phyloP scores from a whole-genome alignment of 2,797 vertebrate species.

The Menidia menidia region DNA sequence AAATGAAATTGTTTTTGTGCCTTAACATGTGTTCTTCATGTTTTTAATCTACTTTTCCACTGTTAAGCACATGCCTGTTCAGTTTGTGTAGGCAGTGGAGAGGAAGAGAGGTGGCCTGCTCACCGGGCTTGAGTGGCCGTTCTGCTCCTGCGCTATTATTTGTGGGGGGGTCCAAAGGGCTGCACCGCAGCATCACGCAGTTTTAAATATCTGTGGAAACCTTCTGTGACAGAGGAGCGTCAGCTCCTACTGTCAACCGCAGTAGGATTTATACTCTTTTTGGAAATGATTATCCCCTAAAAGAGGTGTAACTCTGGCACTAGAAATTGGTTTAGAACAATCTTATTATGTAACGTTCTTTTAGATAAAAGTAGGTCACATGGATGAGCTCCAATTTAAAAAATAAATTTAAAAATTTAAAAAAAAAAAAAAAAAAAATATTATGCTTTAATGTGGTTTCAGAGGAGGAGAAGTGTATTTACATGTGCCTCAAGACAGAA shows the following conservation, averaged over 20 bases:
- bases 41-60: constrained; percentile 6
- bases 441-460: not conserved
- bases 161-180: constrained; percentile 90
- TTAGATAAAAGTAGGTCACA: not conserved
- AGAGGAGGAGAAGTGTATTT: not conserved
- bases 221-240: constrained; percentile 7
- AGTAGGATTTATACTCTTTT: not conserved
- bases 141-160: constrained; percentile 99
- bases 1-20: not conserved
- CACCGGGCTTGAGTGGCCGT: constrained; percentile 73
- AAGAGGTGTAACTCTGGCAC: not conserved
- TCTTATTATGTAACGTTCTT: not conserved
- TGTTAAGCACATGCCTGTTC: not conserved
- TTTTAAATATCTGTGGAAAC: constrained; percentile 52
- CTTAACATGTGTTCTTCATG: not conserved
- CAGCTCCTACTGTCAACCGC: constrained; percentile 30
- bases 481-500: not conserved
- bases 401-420: not conserved
- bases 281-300: constrained; percentile 1
- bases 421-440: not conserved
- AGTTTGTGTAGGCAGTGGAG: constrained; percentile 40
- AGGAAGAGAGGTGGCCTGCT: constrained; percentile 74
- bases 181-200: constrained; percentile 88
- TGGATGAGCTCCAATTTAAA: not conserved
- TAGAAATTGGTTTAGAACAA: not conserved